A percentile compares a stretch with the other conserved stretches of the same genome.
phyloP scores from a whole-genome alignment of 2,888 invertebrate species.

The Melanotus villosus region DNA sequence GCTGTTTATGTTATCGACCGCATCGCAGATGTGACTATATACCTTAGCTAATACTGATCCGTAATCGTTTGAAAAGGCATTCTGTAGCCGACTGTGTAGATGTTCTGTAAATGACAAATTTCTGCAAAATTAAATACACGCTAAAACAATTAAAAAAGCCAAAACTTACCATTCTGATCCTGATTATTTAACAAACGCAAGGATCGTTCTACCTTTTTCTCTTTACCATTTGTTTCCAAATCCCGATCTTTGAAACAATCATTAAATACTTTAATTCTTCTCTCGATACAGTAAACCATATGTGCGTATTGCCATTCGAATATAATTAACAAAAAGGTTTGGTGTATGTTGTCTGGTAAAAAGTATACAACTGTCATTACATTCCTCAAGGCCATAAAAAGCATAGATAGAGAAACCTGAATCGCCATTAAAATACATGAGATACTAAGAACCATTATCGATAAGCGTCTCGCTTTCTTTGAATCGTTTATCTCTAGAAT shows the following conservation, averaged over 20 bases:
- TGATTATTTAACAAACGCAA: too few species aligned
- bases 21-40: not conserved
- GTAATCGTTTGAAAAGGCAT: not conserved
- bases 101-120: too few species aligned
- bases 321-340: not conserved
- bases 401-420: not conserved
- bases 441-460: not conserved
- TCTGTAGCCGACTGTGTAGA: not conserved
- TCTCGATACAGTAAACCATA: not conserved
- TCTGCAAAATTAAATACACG: too few species aligned
- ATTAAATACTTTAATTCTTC: not conserved
- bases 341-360: not conserved
- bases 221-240: too few species aligned
- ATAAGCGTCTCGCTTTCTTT: not conserved
- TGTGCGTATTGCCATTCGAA: constrained; percentile 7
- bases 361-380: not conserved
- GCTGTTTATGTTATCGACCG: not conserved
- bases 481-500: not conserved
- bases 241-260: too few species aligned
- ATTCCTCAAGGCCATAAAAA: not conserved
- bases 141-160: too few species aligned
- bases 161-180: too few species aligned
- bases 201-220: too few species aligned
- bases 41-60: not conserved
- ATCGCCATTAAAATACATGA: not conserved